Conservation (phyloP, 2,888 invertebrate genomes). For the Cheilosia vernalis region DNA sequence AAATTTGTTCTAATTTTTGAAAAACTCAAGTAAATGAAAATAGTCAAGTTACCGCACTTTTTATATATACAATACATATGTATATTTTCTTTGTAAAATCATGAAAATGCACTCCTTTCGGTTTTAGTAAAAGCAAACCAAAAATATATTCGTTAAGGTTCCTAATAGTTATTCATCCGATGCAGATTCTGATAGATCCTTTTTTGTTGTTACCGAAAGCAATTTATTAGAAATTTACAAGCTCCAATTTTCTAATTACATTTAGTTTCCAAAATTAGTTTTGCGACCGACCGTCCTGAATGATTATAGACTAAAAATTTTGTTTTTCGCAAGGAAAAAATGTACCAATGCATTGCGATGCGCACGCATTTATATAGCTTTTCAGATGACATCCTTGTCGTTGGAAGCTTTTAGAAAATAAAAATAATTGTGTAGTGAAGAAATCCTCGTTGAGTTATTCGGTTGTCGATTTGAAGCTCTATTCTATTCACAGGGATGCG, state of each 20-base stretch:
- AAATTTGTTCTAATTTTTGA: background rate
- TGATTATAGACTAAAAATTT: conserved; percentile 48
- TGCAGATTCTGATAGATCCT: background rate
- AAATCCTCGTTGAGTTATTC: background rate
- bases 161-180: background rate
- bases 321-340: conserved; percentile 52
- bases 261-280: conserved; percentile 30
- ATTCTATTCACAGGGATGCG: too few species aligned
- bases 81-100: background rate
- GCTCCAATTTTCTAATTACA: conserved; percentile 1
- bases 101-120: conserved; percentile 21
- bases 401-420: conserved; percentile 25
- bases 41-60: conserved; percentile 5
- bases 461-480: too few species aligned
- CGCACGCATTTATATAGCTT: conserved; percentile 56
- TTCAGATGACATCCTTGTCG: conserved; percentile 22
- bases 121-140: background rate
- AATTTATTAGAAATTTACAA: background rate
- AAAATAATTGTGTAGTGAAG: background rate
- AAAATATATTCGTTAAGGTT: background rate
- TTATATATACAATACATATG: background rate
- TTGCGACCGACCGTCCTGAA: conserved; percentile 42
- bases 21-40: background rate
- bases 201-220: background rate
- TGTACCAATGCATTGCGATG: conserved; percentile 47